Conservation (phyloP, 2,113 vertebrate genomes). For the Ageneiosus marmoratus region DNA sequence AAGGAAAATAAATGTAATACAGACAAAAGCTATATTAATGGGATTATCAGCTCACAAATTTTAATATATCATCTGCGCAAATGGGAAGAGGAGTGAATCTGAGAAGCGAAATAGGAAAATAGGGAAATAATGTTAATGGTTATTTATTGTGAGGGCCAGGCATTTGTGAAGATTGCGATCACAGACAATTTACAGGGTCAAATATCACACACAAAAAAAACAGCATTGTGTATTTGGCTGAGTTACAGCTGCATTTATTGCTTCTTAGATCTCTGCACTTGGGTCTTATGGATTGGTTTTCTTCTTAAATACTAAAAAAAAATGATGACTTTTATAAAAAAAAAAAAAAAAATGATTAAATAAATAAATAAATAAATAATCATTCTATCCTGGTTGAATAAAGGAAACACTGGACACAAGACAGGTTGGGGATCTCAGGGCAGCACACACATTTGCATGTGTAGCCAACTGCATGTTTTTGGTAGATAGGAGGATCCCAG, state of each 20-base stretch:
- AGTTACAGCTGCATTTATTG: background rate
- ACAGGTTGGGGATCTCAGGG: background rate
- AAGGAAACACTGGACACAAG: background rate
- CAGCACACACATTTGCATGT: background rate
- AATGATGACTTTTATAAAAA: background rate
- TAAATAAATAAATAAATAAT: no score
- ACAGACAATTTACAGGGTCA: constrained; percentile 18
- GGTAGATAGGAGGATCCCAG: background rate
- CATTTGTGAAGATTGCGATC: constrained; percentile 40
- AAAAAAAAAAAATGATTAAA: background rate
- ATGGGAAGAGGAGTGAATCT: constrained; percentile 67
- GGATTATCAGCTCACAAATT: constrained; percentile 84
- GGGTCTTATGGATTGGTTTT: background rate
- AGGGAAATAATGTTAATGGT: constrained; percentile 50
- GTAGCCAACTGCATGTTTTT: background rate
- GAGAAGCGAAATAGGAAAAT: constrained; percentile 58
- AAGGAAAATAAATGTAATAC: constrained; percentile 85
- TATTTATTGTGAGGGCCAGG: constrained; percentile 65
- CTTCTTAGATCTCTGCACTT: background rate
- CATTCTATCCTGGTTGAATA: background rate
- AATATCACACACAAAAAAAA: background rate
- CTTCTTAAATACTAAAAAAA: background rate
- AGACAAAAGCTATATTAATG: constrained; percentile 87
- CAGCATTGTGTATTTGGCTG: background rate
- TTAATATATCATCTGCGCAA: constrained; percentile 72